Conservation (phyloP, 2,888 invertebrate species). For the Stenichneumon culpator region DNA sequence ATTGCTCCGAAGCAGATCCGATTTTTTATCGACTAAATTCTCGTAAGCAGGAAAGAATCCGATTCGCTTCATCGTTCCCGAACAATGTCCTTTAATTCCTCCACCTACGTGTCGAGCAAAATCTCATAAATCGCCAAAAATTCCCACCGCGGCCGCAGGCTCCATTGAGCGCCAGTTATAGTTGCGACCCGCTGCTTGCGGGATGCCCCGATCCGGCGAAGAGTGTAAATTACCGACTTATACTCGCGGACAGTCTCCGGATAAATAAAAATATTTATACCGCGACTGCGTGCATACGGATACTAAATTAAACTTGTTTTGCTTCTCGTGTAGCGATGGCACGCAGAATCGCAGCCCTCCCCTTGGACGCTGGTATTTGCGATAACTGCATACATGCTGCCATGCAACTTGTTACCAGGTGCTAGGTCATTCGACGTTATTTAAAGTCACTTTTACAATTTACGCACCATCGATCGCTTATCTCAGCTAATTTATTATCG, state of each 20-base stretch:
- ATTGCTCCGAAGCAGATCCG: conserved; percentile 69
- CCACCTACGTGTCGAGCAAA: conserved; percentile 74
- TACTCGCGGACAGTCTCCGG: conserved; percentile 76
- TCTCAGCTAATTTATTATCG: conserved; percentile 30
- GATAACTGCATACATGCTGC: conserved; percentile 51
- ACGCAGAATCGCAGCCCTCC: conserved; percentile 26
- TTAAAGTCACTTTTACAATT: conserved; percentile 41
- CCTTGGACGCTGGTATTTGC: conserved; percentile 34
- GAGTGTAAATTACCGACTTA: conserved; percentile 82
- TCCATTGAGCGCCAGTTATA: conserved; percentile 21
- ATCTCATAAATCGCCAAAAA: conserved; percentile 81
- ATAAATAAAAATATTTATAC: conserved; percentile 83
- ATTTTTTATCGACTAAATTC: conserved; percentile 75
- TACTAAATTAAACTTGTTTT: conserved; percentile 80
- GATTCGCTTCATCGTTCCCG: conserved; percentile 64
- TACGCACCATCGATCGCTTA: neutral
- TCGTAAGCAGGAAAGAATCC: conserved; percentile 64
- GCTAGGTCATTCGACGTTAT: conserved; percentile 61
- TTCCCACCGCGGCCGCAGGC: conserved; percentile 70
- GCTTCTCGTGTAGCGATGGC: conserved; percentile 54
- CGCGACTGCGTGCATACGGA: conserved; percentile 79
- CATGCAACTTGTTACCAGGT: conserved; percentile 57
- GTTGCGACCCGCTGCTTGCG: conserved; percentile 9
- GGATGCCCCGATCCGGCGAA: conserved; percentile 57
- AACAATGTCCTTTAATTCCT: conserved; percentile 80